A percentile compares a stretch with the other conserved stretches of the same genome.
These are phyloP conservation scores for Neria commutata DNA, from an alignment of 2,888 invertebrate species.

Conservation along the genomic window DNA sequence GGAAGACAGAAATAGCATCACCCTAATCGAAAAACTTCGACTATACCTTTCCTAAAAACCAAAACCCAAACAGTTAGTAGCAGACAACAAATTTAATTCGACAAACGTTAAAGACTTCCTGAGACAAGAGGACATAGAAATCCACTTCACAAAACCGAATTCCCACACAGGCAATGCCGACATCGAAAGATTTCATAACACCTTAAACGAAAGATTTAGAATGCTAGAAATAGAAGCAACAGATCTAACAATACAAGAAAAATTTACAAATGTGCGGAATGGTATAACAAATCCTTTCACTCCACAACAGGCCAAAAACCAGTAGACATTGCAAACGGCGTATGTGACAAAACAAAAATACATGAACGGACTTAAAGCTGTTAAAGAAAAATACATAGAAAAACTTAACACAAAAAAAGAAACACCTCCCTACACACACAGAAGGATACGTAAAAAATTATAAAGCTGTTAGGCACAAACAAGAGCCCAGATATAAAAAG, in stretches of 20 bases:
- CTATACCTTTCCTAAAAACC: not conserved
- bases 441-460: no score
- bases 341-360: no score
- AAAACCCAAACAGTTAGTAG: not conserved
- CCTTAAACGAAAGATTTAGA: not conserved
- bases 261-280: not conserved
- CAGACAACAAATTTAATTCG: slow-evolving; percentile 7
- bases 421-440: no score
- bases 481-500: no score
- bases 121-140: slow-evolving; percentile 2
- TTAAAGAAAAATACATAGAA: no score
- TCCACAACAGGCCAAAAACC: no score
- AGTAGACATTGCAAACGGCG: no score
- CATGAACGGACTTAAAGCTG: no score
- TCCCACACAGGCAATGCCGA: not conserved
- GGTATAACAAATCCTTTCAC: no score
- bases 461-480: no score
- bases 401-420: no score
- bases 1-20: slow-evolving; percentile 5
- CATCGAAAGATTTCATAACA: not conserved
- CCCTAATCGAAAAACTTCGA: slow-evolving; percentile 4
- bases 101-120: slow-evolving; percentile 8
- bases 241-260: not conserved
- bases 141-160: not conserved
- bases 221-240: not conserved